Evolutionary conservation across 2,888 invertebrate species (phyloP), one percentile per base, ranked within the genome.

Genomic region (Theodoxus fluviatilis): DNA sequence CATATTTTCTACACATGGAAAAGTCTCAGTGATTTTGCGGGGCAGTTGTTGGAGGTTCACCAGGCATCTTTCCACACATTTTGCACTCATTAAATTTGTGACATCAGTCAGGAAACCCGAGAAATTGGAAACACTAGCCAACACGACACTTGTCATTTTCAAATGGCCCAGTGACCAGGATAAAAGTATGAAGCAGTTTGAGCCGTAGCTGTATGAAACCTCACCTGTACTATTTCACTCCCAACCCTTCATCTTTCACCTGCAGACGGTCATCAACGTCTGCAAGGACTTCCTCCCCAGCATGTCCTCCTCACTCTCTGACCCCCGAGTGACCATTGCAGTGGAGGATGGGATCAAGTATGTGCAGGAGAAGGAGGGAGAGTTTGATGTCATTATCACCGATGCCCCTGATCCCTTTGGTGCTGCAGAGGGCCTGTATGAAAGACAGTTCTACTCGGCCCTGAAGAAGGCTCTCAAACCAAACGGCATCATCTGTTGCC

Each of bases 401-500:
- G 99, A 99, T 87, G 96, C 97, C 75, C 96, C 97, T 65, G 99
- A 99, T 89, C 98, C 98, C 0, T 91, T 97, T 37, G 98, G 92
- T 57, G 92, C 92, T 31, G 92, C 92, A 0, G 90, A 90, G 74
- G 90, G 89, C 31, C 87, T 93, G 6, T 95, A 94, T 84, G 91
- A 93, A 83, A 92, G 93, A 81, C 91, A 92, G 71, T 97, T 95
- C 84, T 97, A 94, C 85, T 89, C 91, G 64, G 88, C 96, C 25
- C 91, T 98, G 90, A 93, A 92, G 79, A 90, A 91, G 71, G 95
- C 97, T 0, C 88, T 99, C 28, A 92, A 90, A 81, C 91, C 93
- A 0, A 92, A 91, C 68, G 98, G 98, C 3, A 92, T 98, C 12
- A 91, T 98, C 25, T 96, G 96, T 83, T 96, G 95, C 1, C 98